Conservation (phyloP, 2,888 invertebrate species). For the Perizoma affinitatum region DNA sequence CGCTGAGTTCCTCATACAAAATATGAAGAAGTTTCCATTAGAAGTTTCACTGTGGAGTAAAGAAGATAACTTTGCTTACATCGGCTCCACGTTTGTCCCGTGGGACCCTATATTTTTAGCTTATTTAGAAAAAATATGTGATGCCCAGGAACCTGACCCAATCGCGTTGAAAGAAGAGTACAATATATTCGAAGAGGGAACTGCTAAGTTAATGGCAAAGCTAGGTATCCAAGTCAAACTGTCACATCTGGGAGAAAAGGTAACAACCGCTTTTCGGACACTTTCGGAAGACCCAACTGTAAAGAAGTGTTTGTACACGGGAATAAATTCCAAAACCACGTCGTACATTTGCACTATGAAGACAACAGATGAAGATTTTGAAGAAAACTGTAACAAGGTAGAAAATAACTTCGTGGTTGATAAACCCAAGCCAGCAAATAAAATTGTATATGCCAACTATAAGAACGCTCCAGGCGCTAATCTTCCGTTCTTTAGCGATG, state of each 20-base stretch:
- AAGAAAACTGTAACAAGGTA: slow-evolving; percentile 65
- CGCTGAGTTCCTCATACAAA: slow-evolving; percentile 68
- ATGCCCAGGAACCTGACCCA: slow-evolving; percentile 53
- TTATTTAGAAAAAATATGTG: slow-evolving; percentile 60
- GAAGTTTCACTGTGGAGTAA: slow-evolving; percentile 74
- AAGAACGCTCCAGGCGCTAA: slow-evolving; percentile 73
- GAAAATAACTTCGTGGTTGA: slow-evolving; percentile 60
- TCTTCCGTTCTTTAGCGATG: slow-evolving; percentile 66
- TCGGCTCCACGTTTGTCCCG: slow-evolving; percentile 62
- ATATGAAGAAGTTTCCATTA: slow-evolving; percentile 66
- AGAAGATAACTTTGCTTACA: slow-evolving; percentile 65
- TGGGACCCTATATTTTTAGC: slow-evolving; percentile 68
- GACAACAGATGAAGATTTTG: slow-evolving; percentile 68
- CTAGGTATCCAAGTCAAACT: slow-evolving; percentile 71
- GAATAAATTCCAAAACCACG: slow-evolving; percentile 72
- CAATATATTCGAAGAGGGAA: slow-evolving; percentile 76
- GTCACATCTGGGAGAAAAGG: slow-evolving; percentile 63
- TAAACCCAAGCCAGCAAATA: slow-evolving; percentile 48
- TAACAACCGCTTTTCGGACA: slow-evolving; percentile 70
- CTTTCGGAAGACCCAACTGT: slow-evolving; percentile 69
- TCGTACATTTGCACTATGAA: slow-evolving; percentile 76
- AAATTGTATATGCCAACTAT: slow-evolving; percentile 65
- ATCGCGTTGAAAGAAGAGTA: slow-evolving; percentile 68
- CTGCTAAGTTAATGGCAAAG: slow-evolving; percentile 69
- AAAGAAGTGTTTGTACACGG: slow-evolving; percentile 72